Evolutionary conservation across 2,113 vertebrate genomes (phyloP).

Genomic region (Parus major): DNA sequence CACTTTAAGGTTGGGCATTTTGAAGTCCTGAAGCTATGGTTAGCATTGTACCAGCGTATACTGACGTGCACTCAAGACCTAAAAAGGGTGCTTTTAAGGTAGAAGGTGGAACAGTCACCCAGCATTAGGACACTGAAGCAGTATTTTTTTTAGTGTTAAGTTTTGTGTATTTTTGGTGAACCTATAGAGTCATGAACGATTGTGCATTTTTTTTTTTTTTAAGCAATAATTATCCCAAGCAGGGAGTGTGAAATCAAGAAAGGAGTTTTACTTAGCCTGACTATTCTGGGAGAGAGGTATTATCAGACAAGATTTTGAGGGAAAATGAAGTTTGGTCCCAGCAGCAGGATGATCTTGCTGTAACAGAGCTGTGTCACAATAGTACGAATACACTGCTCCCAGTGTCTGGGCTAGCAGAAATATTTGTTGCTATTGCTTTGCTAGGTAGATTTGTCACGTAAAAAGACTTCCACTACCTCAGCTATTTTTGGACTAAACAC

Average conservation of each 20-base stretch:
- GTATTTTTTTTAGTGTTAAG: neutral
- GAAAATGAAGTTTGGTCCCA: neutral
- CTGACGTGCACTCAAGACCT: neutral
- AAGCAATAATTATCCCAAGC: neutral
- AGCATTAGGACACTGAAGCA: neutral
- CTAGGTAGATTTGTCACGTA: neutral
- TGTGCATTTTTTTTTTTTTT: neutral
- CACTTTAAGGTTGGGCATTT: neutral
- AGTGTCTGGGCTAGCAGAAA: neutral
- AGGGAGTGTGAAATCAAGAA: neutral
- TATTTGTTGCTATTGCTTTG: neutral
- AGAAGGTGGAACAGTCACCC: neutral
- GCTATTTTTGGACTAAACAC: neutral
- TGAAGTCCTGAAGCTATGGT: neutral
- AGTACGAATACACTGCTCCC: neutral
- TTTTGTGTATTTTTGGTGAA: neutral
- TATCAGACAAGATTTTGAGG: neutral
- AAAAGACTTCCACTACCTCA: neutral
- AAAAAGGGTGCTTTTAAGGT: neutral
- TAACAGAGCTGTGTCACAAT: neutral
- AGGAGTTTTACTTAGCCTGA: neutral
- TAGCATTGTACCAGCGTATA: neutral
- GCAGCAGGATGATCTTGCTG: neutral
- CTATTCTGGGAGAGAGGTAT: neutral
- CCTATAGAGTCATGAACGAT: neutral